These are phyloP conservation scores for Orthonyx spaldingii DNA, from an alignment of 2,113 vertebrate species.

Conservation along the genomic window DNA sequence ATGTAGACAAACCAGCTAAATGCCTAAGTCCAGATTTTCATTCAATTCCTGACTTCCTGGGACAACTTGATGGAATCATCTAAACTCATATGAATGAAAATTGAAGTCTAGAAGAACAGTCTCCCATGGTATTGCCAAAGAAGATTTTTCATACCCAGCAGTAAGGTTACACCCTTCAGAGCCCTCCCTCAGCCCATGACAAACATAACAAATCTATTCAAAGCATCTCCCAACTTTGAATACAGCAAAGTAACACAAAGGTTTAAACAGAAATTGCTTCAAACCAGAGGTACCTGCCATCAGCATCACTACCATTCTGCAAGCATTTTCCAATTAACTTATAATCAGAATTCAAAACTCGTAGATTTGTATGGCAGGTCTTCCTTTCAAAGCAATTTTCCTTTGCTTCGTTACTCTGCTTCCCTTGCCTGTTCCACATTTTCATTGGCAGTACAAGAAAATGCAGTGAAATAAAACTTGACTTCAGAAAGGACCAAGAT, in stretches of 20 bases:
- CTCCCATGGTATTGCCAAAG: neutral
- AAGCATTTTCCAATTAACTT: neutral
- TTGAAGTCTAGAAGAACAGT: neutral
- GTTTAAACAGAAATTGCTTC: neutral
- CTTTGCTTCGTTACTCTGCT: neutral
- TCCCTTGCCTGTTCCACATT: neutral
- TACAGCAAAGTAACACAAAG: neutral
- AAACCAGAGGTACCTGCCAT: neutral
- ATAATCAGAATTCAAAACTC: neutral
- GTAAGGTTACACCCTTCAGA: neutral
- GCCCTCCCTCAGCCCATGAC: neutral
- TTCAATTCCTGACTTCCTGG: neutral
- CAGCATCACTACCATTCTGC: neutral
- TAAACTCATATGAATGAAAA: neutral
- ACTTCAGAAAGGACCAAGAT: neutral
- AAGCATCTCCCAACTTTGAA: neutral
- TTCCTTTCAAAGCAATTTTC: neutral
- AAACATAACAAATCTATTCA: neutral
- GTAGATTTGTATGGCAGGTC: neutral
- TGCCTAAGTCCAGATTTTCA: neutral
- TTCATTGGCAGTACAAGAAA: neutral
- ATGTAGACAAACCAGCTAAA: neutral
- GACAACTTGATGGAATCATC: neutral
- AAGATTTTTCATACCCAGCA: neutral
- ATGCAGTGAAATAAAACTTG: neutral